Evolutionary conservation across 2,888 invertebrate species (phyloP).

Genomic region (Heliconius hortense): DNA sequence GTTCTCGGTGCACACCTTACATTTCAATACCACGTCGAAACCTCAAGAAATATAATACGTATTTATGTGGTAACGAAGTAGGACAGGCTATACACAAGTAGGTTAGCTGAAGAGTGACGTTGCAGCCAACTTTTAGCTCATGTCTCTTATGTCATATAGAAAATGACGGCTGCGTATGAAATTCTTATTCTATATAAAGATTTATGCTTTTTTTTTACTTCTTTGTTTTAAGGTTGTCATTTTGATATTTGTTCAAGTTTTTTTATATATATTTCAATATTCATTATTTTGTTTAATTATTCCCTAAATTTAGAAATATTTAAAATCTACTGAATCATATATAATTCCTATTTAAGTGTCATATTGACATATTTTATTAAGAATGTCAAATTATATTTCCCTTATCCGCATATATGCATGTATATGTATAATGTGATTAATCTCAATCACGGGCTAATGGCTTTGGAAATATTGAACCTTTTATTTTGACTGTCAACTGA

Average conservation of each 20-base stretch:
- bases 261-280: no score
- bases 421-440: slow-evolving; percentile 13
- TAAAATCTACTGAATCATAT: no score
- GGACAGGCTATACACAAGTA: slow-evolving; percentile 19
- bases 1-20: background rate
- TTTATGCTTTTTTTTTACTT: background rate
- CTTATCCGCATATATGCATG: background rate
- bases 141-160: slow-evolving; percentile 1
- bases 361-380: background rate
- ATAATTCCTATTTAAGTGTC: background rate
- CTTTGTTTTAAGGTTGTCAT: background rate
- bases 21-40: background rate
- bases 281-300: no score
- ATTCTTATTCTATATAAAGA: background rate
- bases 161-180: background rate
- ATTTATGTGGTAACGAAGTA: background rate
- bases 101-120: slow-evolving; percentile 16
- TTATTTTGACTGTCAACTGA: slow-evolving; percentile 19
- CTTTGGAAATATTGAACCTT: slow-evolving; percentile 15
- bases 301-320: no score
- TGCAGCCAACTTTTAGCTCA: background rate
- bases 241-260: no score
- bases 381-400: background rate
- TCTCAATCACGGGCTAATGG: slow-evolving; percentile 30
- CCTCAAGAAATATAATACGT: background rate